These are phyloP conservation scores for Microtus oregoni DNA, from an alignment of 2,113 vertebrate species.

Conservation along the genomic window DNA sequence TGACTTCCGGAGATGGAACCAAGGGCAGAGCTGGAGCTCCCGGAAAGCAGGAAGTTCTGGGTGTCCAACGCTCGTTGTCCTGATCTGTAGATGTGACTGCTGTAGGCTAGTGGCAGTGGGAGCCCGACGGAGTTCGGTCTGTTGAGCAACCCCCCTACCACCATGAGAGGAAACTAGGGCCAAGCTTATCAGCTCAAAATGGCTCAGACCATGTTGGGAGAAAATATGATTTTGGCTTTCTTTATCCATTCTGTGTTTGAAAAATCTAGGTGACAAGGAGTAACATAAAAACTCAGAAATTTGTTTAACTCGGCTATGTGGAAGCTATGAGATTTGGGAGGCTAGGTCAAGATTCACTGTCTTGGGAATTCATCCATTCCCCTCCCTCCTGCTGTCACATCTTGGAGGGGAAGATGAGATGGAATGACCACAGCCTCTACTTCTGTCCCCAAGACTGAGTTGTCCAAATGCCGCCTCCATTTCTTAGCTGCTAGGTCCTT, in stretches of 20 bases:
- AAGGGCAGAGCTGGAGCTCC: neutral
- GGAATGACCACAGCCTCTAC: neutral
- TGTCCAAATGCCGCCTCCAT: neutral
- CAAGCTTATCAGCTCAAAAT: neutral
- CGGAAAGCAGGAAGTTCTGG: neutral
- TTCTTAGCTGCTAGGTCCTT: neutral
- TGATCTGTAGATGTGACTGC: neutral
- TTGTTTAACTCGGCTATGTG: neutral
- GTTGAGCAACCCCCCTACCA: neutral
- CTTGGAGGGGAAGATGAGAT: neutral
- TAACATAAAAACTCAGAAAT: neutral
- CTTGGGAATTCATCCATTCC: fast-evolving
- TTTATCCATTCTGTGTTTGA: neutral
- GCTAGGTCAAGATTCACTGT: neutral
- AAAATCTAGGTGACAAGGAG: neutral
- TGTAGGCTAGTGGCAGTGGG: fast-evolving
- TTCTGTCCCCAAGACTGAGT: neutral
- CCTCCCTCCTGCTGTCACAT: neutral
- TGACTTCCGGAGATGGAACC: neutral
- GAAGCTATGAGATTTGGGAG: neutral
- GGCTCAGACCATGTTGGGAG: neutral
- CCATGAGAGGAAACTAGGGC: fast-evolving
- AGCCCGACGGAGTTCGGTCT: neutral
- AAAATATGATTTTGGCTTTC: neutral
- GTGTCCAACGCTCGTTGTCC: fast-evolving